Conservation (phyloP, 2,113 vertebrate species). For the Ondatra zibethicus region DNA sequence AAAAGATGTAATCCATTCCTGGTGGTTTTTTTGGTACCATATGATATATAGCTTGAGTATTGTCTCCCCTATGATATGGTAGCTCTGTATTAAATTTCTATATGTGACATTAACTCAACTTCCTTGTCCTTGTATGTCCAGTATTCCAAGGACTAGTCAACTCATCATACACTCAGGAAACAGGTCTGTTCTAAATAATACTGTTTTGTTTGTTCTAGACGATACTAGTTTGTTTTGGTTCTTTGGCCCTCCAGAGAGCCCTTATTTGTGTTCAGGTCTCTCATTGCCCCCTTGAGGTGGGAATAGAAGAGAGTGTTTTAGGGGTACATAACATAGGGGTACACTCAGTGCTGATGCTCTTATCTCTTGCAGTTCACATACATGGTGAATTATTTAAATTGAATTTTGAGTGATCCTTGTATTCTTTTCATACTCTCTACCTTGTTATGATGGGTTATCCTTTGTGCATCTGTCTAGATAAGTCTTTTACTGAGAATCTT, state of each 20-base stretch:
- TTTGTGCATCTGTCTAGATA: not conserved
- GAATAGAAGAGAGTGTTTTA: not conserved
- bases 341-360: not conserved
- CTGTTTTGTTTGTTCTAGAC: not conserved
- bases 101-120: not conserved
- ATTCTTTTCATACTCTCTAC: not conserved
- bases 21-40: not conserved
- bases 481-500: not conserved
- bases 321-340: too few relatives aligned
- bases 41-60: not conserved
- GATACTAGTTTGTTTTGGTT: not conserved
- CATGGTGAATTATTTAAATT: not conserved
- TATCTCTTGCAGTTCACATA: not conserved
- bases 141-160: not conserved
- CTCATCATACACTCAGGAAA: not conserved
- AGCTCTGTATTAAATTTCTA: not conserved
- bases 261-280: not conserved
- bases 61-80: not conserved
- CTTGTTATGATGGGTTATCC: not conserved
- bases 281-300: not conserved
- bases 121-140: not conserved
- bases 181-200: not conserved
- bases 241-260: not conserved
- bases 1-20: not conserved
- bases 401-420: not conserved